phyloP scores from a whole-genome alignment of 2,113 vertebrate genomes.

The Amblyopsis rosae region DNA sequence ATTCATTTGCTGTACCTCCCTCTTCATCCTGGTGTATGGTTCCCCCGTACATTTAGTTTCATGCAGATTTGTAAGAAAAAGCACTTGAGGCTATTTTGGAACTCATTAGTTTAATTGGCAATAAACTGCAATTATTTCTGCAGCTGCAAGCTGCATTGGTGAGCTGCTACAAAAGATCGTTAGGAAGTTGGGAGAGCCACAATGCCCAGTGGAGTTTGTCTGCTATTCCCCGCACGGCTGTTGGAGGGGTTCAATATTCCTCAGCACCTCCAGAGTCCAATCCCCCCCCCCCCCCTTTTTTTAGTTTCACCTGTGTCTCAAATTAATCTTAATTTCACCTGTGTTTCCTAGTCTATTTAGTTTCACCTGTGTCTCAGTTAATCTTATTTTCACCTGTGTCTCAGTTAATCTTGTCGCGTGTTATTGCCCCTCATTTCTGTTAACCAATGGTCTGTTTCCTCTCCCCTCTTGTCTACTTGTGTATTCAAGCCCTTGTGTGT shows the following conservation, averaged over 20 bases:
- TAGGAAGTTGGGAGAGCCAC: slow-evolving; percentile 52
- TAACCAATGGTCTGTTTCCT: too few species aligned
- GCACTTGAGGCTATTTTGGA: slow-evolving; percentile 74
- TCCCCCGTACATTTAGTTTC: slow-evolving; percentile 31
- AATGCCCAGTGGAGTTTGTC: slow-evolving; percentile 39
- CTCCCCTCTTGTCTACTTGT: too few species aligned
- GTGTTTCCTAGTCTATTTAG: not conserved
- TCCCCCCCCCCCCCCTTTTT: slow-evolving; percentile 44
- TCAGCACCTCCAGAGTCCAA: slow-evolving; percentile 55
- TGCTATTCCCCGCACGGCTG: slow-evolving; percentile 34
- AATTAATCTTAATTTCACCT: slow-evolving; percentile 28
- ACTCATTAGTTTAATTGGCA: slow-evolving; percentile 82
- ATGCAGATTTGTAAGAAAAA: slow-evolving; percentile 62
- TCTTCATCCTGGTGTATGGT: slow-evolving; percentile 14
- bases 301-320: too few species aligned
- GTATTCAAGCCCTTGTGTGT: too few species aligned
- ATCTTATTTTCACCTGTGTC: slow-evolving; percentile 13
- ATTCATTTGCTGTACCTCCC: slow-evolving; percentile 25
- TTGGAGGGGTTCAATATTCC: slow-evolving; percentile 65
- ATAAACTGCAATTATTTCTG: slow-evolving; percentile 78
- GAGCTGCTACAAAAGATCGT: slow-evolving; percentile 48
- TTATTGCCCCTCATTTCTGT: not conserved
- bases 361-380: too few species aligned
- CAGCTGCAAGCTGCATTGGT: slow-evolving; percentile 68
- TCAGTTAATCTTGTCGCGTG: slow-evolving; percentile 45